Evolutionary conservation across 2,113 vertebrate species (phyloP), one percentile per base, ranked within the genome.

Genomic region (Tretioscincus oriximinensis): DNA sequence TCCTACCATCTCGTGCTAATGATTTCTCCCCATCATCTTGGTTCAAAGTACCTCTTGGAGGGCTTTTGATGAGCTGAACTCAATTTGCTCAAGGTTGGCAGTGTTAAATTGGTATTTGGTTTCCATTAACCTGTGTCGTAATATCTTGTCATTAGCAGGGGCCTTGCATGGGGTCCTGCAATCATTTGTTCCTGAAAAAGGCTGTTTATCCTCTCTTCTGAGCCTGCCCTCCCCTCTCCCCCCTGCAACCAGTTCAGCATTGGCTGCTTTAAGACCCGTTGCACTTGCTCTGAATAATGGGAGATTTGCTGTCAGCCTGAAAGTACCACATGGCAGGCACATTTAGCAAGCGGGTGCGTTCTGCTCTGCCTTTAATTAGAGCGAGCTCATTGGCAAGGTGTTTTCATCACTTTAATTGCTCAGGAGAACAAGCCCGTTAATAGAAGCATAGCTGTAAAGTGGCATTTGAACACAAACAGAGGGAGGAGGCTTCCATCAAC

Each of bases 61-160:
- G 87, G 86, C 87, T 85, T 89, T 90, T 92, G 88, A 92, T 92
- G 87, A 93, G 92, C 90, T 93, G 91, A 93, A 91, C 92, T 92
- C 91, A 88, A 88, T 93, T 91, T 93, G 90, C 91, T 92, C 83
- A 88, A 87, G 91, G 91, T 92, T 91, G 92, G 80, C 84, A 61
- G 29, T 88, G 92, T 93, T 92, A 91, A 91, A 91, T 91, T 92
- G 89, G 86, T 93, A 91, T 93, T 93, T 93, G 88, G 91, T 90
- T 92, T 93, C 92, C 90, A 90, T 93, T 93, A 91, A 92, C 90
- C 92, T 91, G 90, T 85, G 84, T 79, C 81, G 85, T 89, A 91
- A 91, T 92, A 91, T 83, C 87, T 88, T 90, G 88, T 91, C 89
- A 87, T 92, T 92, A 92, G 87, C 81, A 85, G 87, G 85, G 84